These are phyloP conservation scores for Mesitornis unicolor DNA, from an alignment of 2,113 vertebrate species.

Conservation along the genomic window DNA sequence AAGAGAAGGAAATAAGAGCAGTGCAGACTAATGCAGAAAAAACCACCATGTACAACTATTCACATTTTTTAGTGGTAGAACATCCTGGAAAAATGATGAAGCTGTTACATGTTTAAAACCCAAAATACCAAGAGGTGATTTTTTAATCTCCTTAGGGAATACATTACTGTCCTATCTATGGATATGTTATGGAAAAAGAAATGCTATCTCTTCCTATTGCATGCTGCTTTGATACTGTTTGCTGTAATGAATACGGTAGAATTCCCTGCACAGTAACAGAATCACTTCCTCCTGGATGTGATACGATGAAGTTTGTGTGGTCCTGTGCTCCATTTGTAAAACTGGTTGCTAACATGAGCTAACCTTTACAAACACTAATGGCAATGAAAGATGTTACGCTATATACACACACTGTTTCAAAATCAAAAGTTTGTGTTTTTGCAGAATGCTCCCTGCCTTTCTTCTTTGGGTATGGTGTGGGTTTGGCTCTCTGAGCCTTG, in stretches of 20 bases:
- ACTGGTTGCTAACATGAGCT: neutral
- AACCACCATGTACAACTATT: neutral
- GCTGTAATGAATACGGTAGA: conserved; percentile 52
- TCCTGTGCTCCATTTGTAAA: conserved; percentile 29
- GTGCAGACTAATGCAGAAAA: neutral
- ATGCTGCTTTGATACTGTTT: neutral
- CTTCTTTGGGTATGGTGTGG: neutral
- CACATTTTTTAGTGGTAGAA: neutral
- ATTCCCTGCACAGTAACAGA: conserved; percentile 19
- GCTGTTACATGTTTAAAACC: neutral
- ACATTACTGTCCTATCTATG: neutral
- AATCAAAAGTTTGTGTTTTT: neutral
- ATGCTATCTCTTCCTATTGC: neutral
- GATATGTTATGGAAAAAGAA: neutral
- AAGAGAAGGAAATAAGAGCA: neutral
- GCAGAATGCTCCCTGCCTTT: neutral
- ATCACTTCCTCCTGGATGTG: conserved; percentile 57
- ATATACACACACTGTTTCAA: neutral
- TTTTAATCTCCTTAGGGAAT: neutral
- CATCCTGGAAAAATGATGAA: neutral
- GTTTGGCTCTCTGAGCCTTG: neutral
- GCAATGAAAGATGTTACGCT: neutral
- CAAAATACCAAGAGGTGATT: neutral
- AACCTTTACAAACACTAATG: neutral
- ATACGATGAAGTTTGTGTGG: neutral